A percentile compares a stretch with the other conserved stretches of the same genome.
These are phyloP conservation scores for Plebejus argus DNA, from an alignment of 2,888 invertebrate species.

Conservation along the genomic window DNA sequence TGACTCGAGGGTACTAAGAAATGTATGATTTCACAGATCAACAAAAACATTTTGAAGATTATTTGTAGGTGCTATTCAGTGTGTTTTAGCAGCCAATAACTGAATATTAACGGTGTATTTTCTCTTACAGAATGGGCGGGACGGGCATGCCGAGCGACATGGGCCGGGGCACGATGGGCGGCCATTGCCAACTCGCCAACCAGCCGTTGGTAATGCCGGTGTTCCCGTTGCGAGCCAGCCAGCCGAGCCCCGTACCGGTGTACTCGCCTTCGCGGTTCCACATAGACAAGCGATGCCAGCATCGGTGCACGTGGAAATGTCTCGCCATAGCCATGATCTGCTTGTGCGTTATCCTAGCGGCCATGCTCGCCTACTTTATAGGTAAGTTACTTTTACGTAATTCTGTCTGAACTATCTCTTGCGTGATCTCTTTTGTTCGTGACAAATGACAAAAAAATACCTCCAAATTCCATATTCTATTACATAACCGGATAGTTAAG, in stretches of 20 bases:
- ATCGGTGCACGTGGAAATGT: conserved; percentile 98
- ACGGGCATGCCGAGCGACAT: conserved; percentile 80
- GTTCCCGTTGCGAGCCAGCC: conserved; percentile 91
- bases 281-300: conserved; percentile 96
- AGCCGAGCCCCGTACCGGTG: conserved; percentile 87
- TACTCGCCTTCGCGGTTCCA: conserved; percentile 96
- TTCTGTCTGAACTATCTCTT: background rate
- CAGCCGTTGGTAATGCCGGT: conserved; percentile 93
- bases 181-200: conserved; percentile 85
- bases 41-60: background rate
- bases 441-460: background rate
- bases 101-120: background rate
- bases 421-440: background rate
- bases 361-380: conserved; percentile 97
- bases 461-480: background rate
- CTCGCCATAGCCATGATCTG: conserved; percentile 96
- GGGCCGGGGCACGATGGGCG: conserved; percentile 83
- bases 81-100: background rate
- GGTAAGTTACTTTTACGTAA: conserved; percentile 82
- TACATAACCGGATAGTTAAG: background rate
- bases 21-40: background rate
- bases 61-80: background rate
- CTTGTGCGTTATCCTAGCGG: conserved; percentile 93
- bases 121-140: conserved; percentile 72
- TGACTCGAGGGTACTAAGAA: background rate